Evolutionary conservation across 1,140 invertebrate species (phyloP), one percentile per base, ranked within the genome.

Genomic region (Saxidomus purpurata): DNA sequence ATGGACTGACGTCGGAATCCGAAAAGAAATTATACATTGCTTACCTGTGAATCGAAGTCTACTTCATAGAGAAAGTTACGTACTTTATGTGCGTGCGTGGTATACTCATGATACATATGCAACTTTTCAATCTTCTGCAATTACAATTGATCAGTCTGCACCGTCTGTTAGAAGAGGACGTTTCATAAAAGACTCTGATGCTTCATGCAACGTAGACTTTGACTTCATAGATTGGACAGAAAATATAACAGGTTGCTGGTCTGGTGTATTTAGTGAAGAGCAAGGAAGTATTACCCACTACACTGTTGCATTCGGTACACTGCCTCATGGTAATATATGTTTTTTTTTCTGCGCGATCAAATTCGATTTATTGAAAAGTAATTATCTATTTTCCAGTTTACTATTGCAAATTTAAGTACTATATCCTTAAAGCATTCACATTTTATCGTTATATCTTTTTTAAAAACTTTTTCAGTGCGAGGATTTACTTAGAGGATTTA

Each of bases 251-350:
- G 79, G 77, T 8, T 90, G 89, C 49, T 92, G 91, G 91, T 25
- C 19, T 13, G 87, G 79, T 4, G 89, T 90, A 11, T 92, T 92
- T 47, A n/a, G 0, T n/a, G 91, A 92, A n/a, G 34, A 28, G 36
- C 76, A 90, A 49, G 87, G 86, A 40, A 3, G 25, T 28, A 71
- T 92, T 4, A 17, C 15, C 17, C 15, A 71, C 31, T 92, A 87
- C 63, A n/a, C 52, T 4, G 38, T 92, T 1, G 55, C 67, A 79
- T n/a, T 89, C 15, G 91, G 91, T 15, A 89, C 87, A 19, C 79
- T 67, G 47, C 91, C 89, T 6, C n/a, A 71, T 40, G 80, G 91
- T 90, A 79, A 59, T 25, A 25, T 31, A 4, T 19, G n/a, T n/a
- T n/a, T n/a, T n/a, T n/a, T n/a, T n/a, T n/a, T n/a, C n/a, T n/a